Evolutionary conservation across 2,888 invertebrate genomes (phyloP), one percentile per base, ranked within the genome.

Genomic region (Trissonchulus sp.): DNA sequence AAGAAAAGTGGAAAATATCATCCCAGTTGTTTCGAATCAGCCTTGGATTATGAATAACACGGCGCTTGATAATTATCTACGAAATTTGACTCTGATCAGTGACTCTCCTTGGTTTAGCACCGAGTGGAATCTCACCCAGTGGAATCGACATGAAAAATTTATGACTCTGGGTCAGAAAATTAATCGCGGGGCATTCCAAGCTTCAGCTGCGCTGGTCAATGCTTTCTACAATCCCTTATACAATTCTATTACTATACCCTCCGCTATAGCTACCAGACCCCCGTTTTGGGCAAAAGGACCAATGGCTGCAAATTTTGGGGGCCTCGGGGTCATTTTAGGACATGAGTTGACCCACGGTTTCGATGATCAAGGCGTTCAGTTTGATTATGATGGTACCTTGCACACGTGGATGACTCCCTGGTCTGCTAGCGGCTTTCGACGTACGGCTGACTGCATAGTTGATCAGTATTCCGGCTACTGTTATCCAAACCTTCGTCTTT

Each of bases 241-340:
- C n/a, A 63, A 63, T 28, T 63, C 65, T 8, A 63, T 63, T 8
- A 63, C 65, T 28, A 30, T 63, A 8, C 65, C 65, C 3, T 3
- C 65, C 3, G 65, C 65, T 28, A 23, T 30, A 8, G 3, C n/a
- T 3, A 31, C 3, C 65, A 31, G 8, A n/a, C 65, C 65, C 28
- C 3, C n/a, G 8, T 63, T 30, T 31, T 23, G 8, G 8, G 8
- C 48, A 48, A 48, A 48, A 23, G 48, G 48, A 15, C 48, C 48
- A 48, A 48, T 15, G 23, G 69, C 69, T 34, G 31, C 33, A 15
- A 69, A 69, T 33, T 96, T 91, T 81, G 97, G 96, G 0, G 95
- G 93, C 0, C 95, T 96, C 90, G 97, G 96, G 0, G 94, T 95
- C 0, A 95, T 97, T 0, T 95, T 96, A 91, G 96, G 96, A 0